Evolutionary conservation across 2,797 vertebrate species (phyloP).

Genomic region (Numenius phaeopus): DNA sequence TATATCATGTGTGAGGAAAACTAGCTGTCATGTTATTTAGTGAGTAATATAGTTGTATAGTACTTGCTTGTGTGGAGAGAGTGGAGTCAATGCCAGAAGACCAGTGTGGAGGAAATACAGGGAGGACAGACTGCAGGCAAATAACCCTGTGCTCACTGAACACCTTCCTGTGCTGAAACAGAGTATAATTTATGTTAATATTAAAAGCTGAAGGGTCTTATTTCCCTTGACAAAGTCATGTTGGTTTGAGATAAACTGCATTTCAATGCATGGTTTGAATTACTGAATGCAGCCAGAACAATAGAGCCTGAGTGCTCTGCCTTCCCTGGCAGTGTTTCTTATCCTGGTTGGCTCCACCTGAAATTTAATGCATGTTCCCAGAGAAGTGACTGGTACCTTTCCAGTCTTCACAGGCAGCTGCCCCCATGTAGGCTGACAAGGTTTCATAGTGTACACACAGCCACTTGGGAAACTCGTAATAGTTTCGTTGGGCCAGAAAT

Average conservation of each 20-base stretch:
- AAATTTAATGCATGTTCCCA: background rate
- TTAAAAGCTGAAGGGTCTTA: background rate
- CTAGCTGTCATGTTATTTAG: background rate
- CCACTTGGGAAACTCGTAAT: background rate
- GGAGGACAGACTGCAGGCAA: background rate
- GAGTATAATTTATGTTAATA: background rate
- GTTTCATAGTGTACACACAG: background rate
- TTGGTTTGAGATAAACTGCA: background rate
- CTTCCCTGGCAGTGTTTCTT: background rate
- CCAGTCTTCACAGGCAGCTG: background rate
- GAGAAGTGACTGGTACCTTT: background rate
- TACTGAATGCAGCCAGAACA: background rate
- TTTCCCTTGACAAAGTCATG: background rate
- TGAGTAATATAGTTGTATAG: background rate
- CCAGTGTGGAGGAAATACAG: background rate
- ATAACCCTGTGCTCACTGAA: background rate
- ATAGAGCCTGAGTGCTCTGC: background rate
- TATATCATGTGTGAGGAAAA: background rate
- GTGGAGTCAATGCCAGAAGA: background rate
- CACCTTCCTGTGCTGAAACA: background rate
- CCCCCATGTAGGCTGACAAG: background rate
- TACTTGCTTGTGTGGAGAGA: background rate
- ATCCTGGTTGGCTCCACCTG: background rate
- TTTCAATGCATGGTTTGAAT: background rate
- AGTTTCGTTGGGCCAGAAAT: background rate